Percentiles rank a stretch among this genome's conserved stretches.
These are phyloP conservation scores for Pan troglodytes DNA, from an alignment of 2,113 vertebrate species.

Conservation along the genomic window NHGRI_mPanTro3-v2.1_pri NC_072409.2:93560501-93561000, in stretches of 20 bases:
- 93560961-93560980: background rate
- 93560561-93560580: background rate
- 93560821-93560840: background rate
- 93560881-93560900: background rate
- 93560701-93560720: background rate
- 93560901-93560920: background rate
- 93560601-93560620: conserved; percentile 9
- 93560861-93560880: background rate
- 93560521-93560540: conserved; percentile 34
- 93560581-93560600: conserved; percentile 29
- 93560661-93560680: background rate
- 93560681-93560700: conserved; percentile 2
- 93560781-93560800: background rate
- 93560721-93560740: background rate
- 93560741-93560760: background rate
- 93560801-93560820: background rate
- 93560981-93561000: background rate
- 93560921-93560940: background rate
- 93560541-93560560: background rate
- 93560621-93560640: background rate
- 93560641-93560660: background rate
- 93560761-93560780: background rate
- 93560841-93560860: background rate
- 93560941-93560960: background rate
- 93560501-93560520: conserved; percentile 43